Base-by-base conservation (phyloP, 2,888 invertebrate species). In the Drosophila diplacantha region DNA sequence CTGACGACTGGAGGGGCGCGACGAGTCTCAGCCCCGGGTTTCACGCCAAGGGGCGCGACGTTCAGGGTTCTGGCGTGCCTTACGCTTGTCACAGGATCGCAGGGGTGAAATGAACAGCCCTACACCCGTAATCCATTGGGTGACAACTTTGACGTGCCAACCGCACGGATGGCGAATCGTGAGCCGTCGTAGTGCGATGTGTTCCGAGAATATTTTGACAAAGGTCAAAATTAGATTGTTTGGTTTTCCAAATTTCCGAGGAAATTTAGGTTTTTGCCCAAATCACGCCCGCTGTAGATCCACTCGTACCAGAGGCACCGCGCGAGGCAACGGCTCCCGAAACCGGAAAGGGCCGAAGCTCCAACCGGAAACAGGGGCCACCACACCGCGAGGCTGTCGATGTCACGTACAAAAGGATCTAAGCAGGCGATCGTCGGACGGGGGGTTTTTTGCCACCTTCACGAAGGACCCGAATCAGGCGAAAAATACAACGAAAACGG, bases 111-210 rank as follows among this genome's bases (percentile, higher is more conserved):
- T 59, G 24, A 16, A 57, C 44, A 59, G 67, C 44, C 68, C 59
- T 38, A 59, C 26, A 47, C 68, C 53, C 54, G 44, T 24, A 38
- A 56, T 24, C 35, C 50, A 14, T 16, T 24, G 37, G 26, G 49
- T 5, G 44, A 38, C 68, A 71, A 50, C 52, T 74, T 75, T 71
- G 66, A 66, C 83, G 77, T 81, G 83, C 83, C 85, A 85, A 85
- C 72, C 75, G 83, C 81, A 85, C 82, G 83, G 72, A 86, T 80
- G 75, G 85, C 85, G 86, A 75, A 24, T 66, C 29, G 69, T 24
- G 74, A 85, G 85, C 85, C 86, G 81, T 84, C 53, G 80, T 75
- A 64, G 83, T 83, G 80, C 86, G 71, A 83, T 71, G 51, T 72
- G 2, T 16, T 1, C 7, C 29, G 3, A 8, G 2, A 3, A 5